A percentile compares a stretch with the other conserved stretches of the same genome.
Conservation (phyloP, 2,113 vertebrate genomes). For the Xiphophorus couchianus region DNA sequence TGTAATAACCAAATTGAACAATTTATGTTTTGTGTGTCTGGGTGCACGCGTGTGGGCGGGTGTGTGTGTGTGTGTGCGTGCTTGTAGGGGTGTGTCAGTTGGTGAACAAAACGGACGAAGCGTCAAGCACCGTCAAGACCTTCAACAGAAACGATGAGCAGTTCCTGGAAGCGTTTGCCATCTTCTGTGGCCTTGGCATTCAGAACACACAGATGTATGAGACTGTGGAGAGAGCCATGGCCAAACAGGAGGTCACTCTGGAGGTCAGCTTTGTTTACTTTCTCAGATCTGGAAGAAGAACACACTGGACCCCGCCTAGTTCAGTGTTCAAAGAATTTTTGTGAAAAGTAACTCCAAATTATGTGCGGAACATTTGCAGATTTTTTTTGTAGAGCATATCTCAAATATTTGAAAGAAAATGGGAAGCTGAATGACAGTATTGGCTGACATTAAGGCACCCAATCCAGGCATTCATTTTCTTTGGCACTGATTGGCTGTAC, state of each 20-base stretch:
- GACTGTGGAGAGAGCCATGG: constrained; percentile 94
- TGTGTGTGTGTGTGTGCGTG: background rate
- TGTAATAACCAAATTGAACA: background rate
- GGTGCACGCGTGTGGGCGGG: too few relatives aligned
- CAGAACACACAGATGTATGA: constrained; percentile 99
- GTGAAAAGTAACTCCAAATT: too few relatives aligned
- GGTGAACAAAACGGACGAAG: constrained; percentile 95
- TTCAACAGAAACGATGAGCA: constrained; percentile 98
- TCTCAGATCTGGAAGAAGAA: too few relatives aligned
- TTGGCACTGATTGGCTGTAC: too few relatives aligned
- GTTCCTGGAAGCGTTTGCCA: constrained; percentile 96
- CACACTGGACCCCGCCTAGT: too few relatives aligned
- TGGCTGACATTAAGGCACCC: too few relatives aligned
- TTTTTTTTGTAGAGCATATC: too few relatives aligned
- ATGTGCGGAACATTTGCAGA: too few relatives aligned
- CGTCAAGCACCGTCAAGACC: constrained; percentile 84
- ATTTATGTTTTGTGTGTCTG: background rate
- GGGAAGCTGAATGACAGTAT: too few relatives aligned
- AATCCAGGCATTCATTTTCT: too few relatives aligned
- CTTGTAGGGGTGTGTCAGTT: constrained; percentile 93
- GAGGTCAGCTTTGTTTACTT: constrained; percentile 84
- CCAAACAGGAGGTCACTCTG: constrained; percentile 96
- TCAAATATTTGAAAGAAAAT: too few relatives aligned
- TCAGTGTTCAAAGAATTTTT: too few relatives aligned
- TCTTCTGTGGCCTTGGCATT: constrained; percentile 97